Evolutionary conservation across 2,888 invertebrate species (phyloP), one percentile per base, ranked within the genome.

Genomic region (Melieria crassipennis): DNA sequence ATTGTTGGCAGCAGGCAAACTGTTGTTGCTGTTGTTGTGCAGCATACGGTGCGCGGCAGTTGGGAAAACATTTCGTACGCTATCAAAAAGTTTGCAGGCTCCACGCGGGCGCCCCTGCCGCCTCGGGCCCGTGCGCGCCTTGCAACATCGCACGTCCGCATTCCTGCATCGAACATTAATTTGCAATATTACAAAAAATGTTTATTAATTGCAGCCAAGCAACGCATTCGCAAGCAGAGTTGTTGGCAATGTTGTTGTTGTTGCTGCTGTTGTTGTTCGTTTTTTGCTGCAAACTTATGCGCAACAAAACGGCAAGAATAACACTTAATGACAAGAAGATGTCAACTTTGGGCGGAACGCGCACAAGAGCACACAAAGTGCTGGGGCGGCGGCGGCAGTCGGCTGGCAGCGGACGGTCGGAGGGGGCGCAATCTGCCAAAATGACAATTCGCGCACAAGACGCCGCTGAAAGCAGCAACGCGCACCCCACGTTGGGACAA

Each of bases 281-380:
- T 30, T 30, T 30, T 30, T 30, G 30, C 30, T 30, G 30, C 30
- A 30, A 30, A 30, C 1, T 30, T 30, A 30, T 30, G 30, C 60
- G 42, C 57, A 58, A 60, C 52, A 62, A 71, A 65, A 72, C 60
- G 58, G 70, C 75, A 75, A 75, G 74, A 75, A 73, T 75, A 75
- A 75, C 73, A 73, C 75, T 77, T 75, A 74, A 73, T 78, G 78
- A 78, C 78, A 78, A 77, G 75, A 75, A 78, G 70, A 74, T 77
- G 77, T 78, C 78, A 78, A 75, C 75, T 75, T 74, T 67, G 67
- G 69, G 71, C 70, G 48, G 43, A 56, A 56, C 13, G 7, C 11
- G 43, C 11, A 48, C 13, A 58, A 43, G 43, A 43, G 6, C 4
- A 58, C 61, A 61, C 60, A 61, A 66, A 66, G 50, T 16, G 66